phyloP scores from a whole-genome alignment of 2,113 vertebrate species.

The Ceuthmochares aereus region DNA sequence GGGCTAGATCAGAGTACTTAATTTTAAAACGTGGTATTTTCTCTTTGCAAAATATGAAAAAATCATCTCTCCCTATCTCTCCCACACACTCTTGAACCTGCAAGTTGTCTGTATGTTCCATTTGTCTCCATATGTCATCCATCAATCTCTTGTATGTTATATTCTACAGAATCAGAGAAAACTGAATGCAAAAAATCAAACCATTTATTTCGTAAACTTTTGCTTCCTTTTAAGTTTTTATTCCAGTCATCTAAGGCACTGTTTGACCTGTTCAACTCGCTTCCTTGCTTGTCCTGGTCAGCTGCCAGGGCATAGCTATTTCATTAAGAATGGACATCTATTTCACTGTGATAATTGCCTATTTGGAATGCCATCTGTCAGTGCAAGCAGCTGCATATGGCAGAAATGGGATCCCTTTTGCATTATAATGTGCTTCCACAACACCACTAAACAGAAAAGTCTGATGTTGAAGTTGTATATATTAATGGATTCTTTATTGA shows the following conservation, averaged over 20 bases:
- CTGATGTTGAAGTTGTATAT: neutral
- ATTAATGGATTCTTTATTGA: neutral
- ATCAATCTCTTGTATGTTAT: neutral
- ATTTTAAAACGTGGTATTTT: neutral
- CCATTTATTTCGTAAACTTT: neutral
- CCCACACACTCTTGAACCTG: neutral
- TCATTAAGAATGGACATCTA: neutral
- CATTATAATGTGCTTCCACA: slow-evolving; percentile 12
- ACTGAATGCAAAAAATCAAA: neutral
- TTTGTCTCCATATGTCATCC: neutral
- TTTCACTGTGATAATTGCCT: slow-evolving; percentile 13
- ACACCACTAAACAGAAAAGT: neutral
- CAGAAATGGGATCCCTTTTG: neutral
- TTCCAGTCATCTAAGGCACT: neutral
- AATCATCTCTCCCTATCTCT: neutral
- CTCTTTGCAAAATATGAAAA: neutral
- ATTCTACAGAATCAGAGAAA: neutral
- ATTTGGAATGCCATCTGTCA: slow-evolving; percentile 10
- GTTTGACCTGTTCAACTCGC: neutral
- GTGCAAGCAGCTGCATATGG: neutral
- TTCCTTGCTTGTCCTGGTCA: neutral
- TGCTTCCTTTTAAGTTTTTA: neutral
- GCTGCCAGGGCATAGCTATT: neutral
- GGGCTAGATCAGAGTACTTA: neutral
- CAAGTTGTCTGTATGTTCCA: neutral